These are phyloP conservation scores for Metopia argyrocephala DNA, from an alignment of 2,888 invertebrate genomes.

Conservation along the genomic window DNA sequence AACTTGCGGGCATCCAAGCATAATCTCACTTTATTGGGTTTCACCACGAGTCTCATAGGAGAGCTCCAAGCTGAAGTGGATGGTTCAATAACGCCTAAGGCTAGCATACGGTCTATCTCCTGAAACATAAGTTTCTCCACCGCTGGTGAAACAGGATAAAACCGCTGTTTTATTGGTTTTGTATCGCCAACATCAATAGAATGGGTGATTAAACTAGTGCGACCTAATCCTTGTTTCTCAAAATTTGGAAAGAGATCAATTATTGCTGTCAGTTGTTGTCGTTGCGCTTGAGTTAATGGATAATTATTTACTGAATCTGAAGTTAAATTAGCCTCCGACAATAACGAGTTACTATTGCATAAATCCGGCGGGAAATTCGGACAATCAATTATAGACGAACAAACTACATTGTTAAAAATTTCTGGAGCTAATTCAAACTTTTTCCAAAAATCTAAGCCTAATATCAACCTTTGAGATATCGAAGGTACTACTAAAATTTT, in stretches of 20 bases:
- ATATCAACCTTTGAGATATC: conserved; percentile 15
- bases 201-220: conserved; percentile 42
- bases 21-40: conserved; percentile 40
- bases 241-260: conserved; percentile 22
- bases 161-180: conserved; percentile 25
- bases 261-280: not conserved
- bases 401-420: conserved; percentile 2
- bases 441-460: conserved; percentile 32
- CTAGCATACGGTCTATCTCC: conserved; percentile 68
- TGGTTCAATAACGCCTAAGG: conserved; percentile 68
- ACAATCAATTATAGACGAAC: not conserved
- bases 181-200: conserved; percentile 51
- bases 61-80: conserved; percentile 70
- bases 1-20: conserved; percentile 51
- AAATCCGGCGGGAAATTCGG: too few species aligned
- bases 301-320: too few species aligned
- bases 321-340: too few species aligned
- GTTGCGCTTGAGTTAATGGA: too few species aligned
- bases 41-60: conserved; percentile 56
- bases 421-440: conserved; percentile 17
- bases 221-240: conserved; percentile 21
- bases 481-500: conserved; percentile 39
- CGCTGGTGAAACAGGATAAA: conserved; percentile 25
- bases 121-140: conserved; percentile 16
- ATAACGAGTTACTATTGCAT: too few species aligned